These are phyloP conservation scores for Campoplex nolae DNA, from an alignment of 2,888 invertebrate genomes.

Conservation along the genomic window DNA sequence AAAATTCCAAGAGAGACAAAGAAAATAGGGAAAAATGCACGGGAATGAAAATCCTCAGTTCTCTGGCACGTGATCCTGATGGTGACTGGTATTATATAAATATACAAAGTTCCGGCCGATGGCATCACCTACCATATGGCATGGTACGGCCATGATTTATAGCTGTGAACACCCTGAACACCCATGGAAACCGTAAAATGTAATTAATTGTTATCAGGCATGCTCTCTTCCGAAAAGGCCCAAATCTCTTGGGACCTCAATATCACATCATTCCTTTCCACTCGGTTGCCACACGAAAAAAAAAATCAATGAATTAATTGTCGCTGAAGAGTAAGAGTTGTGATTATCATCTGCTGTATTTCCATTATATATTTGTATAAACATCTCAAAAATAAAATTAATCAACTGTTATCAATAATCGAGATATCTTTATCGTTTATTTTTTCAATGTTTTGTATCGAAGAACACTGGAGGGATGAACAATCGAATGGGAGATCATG, in stretches of 20 bases:
- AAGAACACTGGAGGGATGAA: no score
- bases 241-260: not conserved
- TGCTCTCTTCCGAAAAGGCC: not conserved
- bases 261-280: not conserved
- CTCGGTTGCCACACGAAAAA: not conserved
- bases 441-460: no score
- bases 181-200: slow-evolving; percentile 75
- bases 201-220: slow-evolving; percentile 75
- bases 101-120: slow-evolving; percentile 64
- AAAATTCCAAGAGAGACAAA: not conserved
- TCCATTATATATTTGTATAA: not conserved
- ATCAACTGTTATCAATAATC: no score
- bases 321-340: not conserved
- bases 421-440: no score
- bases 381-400: no score
- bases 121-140: slow-evolving; percentile 76
- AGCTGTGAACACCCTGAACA: slow-evolving; percentile 63
- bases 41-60: slow-evolving; percentile 23
- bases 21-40: not conserved
- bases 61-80: slow-evolving; percentile 71
- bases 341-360: not conserved
- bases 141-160: slow-evolving; percentile 78
- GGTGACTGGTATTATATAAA: slow-evolving; percentile 68
- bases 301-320: not conserved
- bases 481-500: no score